Conservation (phyloP, 2,888 invertebrate genomes). For the Anoplius nigerrimus region DNA sequence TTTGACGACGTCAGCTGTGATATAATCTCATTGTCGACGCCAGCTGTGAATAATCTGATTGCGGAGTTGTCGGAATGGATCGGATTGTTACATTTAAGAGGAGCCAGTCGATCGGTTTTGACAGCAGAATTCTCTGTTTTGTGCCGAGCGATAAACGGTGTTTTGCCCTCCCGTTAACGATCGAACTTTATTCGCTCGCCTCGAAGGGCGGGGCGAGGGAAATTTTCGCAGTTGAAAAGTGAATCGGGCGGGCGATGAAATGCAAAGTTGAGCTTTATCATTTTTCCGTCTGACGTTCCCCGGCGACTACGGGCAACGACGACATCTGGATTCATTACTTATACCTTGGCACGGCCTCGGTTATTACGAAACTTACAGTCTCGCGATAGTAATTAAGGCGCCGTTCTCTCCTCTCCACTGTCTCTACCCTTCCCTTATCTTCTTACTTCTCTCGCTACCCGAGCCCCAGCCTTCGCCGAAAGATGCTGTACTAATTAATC, state of each 20-base stretch:
- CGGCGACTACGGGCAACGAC: conserved; percentile 36
- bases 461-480: conserved; percentile 21
- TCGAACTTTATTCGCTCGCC: too few species aligned
- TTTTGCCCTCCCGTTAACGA: too few species aligned
- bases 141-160: too few species aligned
- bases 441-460: background rate
- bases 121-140: too few species aligned
- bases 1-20: too few species aligned
- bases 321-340: conserved; percentile 66
- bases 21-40: too few species aligned
- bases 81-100: too few species aligned
- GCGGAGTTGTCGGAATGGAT: too few species aligned
- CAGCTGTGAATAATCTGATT: too few species aligned
- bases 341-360: conserved; percentile 46
- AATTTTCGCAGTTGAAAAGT: conserved; percentile 6
- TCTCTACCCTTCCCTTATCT: conserved; percentile 36
- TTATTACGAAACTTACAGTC: conserved; percentile 63
- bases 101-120: too few species aligned
- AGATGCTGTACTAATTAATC: conserved; percentile 54
- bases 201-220: background rate
- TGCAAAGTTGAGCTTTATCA: conserved; percentile 51
- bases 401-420: conserved; percentile 33
- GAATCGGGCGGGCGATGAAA: conserved; percentile 28
- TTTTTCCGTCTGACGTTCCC: conserved; percentile 57
- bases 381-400: conserved; percentile 59